Base-by-base conservation (phyloP, 2,888 invertebrate species). In the Caenorhabditis becei region DNA sequence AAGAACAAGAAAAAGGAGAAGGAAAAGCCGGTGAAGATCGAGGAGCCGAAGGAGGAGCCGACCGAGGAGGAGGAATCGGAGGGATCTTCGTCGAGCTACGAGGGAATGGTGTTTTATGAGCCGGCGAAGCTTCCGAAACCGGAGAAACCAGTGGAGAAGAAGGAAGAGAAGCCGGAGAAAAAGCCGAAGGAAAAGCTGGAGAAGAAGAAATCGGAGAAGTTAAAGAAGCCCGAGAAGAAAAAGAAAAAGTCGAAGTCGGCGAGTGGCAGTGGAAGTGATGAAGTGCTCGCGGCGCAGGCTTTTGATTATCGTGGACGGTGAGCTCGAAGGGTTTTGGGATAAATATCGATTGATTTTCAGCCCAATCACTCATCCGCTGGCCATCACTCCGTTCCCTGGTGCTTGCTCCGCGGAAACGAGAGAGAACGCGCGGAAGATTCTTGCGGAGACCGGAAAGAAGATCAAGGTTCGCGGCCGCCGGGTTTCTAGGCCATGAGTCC, bases 261-360 rank as follows among this genome's bases (percentile, higher is more conserved):
- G n/a, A n/a, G n/a, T n/a, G n/a, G n/a, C n/a, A n/a, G n/a, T n/a
- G n/a, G n/a, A n/a, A n/a, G n/a, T n/a, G n/a, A n/a, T 65, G 1
- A 18, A 5, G 47, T 70, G 28, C 51, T 51, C 24, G 61, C 59
- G 7, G 59, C 59, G 0, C 47, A 59, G 35, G 69, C 49, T n/a
- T 69, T 26, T 26, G 69, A 69, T 37, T 47, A 58, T 49, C 35
- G 32, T 26, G 69, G 69, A 69, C 1, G 2, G 67, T 67, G 20
- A 44, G n/a, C n/a, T n/a, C n/a, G n/a, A n/a, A n/a, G n/a, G n/a
- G n/a, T n/a, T n/a, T n/a, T n/a, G n/a, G n/a, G n/a, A n/a, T n/a
- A n/a, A n/a, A n/a, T n/a, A n/a, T n/a, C n/a, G n/a, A n/a, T n/a
- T n/a, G n/a, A 16, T 5, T 61, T 70, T n/a, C 70, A 70, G 70